Evolutionary conservation across 2,888 invertebrate species (phyloP).

Genomic region (Hydriomena furcata): DNA sequence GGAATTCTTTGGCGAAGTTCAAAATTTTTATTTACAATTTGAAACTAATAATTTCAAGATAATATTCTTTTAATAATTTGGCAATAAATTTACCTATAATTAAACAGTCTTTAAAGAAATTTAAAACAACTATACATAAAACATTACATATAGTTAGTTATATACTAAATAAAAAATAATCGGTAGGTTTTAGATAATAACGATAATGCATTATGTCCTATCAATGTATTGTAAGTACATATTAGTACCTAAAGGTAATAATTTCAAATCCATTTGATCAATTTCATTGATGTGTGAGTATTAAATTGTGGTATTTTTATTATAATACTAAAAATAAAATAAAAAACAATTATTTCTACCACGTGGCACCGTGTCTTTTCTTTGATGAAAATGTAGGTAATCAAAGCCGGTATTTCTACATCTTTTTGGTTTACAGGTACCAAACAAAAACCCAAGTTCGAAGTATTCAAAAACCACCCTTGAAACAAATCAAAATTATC

Average conservation of each 20-base stretch:
- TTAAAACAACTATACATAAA: constrained; percentile 20
- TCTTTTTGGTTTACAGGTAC: background rate
- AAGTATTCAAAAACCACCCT: background rate
- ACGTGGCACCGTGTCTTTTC: no score
- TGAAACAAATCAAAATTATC: constrained; percentile 58
- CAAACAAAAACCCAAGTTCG: background rate
- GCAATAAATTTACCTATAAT: constrained; percentile 33
- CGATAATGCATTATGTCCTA: background rate
- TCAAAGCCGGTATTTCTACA: background rate
- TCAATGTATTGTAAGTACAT: no score
- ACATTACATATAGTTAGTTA: constrained; percentile 5
- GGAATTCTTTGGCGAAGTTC: constrained; percentile 65
- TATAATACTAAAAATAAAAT: background rate
- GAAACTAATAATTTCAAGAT: constrained; percentile 6
- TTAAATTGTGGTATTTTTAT: background rate
- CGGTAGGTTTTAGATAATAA: constrained; percentile 19
- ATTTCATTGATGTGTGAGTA: constrained; percentile 13
- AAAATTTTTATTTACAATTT: constrained; percentile 60
- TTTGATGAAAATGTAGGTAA: no score
- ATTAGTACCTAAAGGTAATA: constrained; percentile 6
- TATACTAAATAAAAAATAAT: constrained; percentile 25
- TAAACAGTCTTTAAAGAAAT: constrained; percentile 42
- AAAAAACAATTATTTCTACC: no score
- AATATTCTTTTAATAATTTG: constrained; percentile 37
- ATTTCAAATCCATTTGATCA: constrained; percentile 42